Conservation (phyloP, 2,888 invertebrate genomes). For the Yponomeuta sedellus region DNA sequence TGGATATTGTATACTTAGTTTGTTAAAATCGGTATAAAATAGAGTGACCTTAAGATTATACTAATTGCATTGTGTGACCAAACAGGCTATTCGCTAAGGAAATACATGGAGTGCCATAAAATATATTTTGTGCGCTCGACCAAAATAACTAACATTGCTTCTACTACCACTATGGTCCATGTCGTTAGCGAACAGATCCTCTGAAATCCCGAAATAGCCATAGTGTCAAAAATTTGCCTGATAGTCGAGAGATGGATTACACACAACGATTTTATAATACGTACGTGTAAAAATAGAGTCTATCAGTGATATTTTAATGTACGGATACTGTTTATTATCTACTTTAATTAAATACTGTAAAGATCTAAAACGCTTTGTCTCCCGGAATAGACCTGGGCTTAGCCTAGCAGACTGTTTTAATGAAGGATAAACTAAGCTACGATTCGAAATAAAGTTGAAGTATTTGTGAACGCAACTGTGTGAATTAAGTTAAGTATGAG, state of each 20-base stretch:
- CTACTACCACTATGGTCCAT: no score
- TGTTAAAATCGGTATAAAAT: no score
- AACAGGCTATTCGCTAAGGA: no score
- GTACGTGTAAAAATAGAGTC: no score
- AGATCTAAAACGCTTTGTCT: background rate
- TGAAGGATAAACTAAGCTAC: background rate
- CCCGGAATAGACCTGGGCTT: background rate
- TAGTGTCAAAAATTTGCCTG: background rate
- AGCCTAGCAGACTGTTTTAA: background rate
- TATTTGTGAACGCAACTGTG: conserved; percentile 6
- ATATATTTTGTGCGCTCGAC: no score
- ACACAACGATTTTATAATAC: background rate
- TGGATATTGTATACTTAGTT: no score
- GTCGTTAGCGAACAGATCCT: no score
- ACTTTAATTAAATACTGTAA: background rate
- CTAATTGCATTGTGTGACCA: no score
- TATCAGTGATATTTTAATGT: background rate
- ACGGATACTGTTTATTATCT: background rate
- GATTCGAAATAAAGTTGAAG: conserved; percentile 22
- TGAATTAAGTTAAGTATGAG: conserved; percentile 38
- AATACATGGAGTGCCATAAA: no score
- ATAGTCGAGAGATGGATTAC: background rate
- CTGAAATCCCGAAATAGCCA: no score
- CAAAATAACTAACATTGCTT: no score
- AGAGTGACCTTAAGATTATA: no score